phyloP scores from a whole-genome alignment of 2,113 vertebrate species.

The Hemicordylus capensis region DNA sequence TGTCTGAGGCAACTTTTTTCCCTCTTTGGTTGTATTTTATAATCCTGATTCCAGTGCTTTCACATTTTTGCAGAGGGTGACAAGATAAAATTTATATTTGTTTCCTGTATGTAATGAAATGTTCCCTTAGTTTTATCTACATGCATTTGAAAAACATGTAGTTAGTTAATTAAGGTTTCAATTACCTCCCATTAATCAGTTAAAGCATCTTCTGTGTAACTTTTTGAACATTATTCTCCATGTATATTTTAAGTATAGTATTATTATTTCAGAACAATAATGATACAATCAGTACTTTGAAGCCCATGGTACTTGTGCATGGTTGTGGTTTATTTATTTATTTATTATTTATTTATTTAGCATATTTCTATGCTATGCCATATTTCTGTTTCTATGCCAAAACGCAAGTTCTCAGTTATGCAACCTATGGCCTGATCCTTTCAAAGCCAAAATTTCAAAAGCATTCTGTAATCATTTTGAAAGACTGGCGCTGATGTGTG shows the following conservation, averaged over 20 bases:
- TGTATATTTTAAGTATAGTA: background rate
- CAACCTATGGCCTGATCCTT: slow-evolving; percentile 12
- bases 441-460: background rate
- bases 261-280: slow-evolving; percentile 19
- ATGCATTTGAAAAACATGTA: no score
- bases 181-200: slow-evolving; percentile 21
- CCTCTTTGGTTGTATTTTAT: no score
- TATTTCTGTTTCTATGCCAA: no score
- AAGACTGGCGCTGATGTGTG: background rate
- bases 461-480: background rate
- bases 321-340: no score
- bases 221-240: background rate
- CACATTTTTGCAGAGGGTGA: no score
- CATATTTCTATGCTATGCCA: no score
- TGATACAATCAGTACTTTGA: slow-evolving; percentile 5
- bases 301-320: background rate
- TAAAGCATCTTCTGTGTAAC: slow-evolving; percentile 2
- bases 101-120: slow-evolving; percentile 18
- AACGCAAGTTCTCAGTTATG: no score
- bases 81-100: no score
- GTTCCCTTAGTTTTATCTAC: slow-evolving; percentile 2
- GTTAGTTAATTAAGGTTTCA: slow-evolving; percentile 2
- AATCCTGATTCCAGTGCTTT: no score
- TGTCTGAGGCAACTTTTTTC: background rate
- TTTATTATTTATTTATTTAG: no score